Evolutionary conservation across 2,888 invertebrate species (phyloP).

Genomic region (Athalia rosae): DNA sequence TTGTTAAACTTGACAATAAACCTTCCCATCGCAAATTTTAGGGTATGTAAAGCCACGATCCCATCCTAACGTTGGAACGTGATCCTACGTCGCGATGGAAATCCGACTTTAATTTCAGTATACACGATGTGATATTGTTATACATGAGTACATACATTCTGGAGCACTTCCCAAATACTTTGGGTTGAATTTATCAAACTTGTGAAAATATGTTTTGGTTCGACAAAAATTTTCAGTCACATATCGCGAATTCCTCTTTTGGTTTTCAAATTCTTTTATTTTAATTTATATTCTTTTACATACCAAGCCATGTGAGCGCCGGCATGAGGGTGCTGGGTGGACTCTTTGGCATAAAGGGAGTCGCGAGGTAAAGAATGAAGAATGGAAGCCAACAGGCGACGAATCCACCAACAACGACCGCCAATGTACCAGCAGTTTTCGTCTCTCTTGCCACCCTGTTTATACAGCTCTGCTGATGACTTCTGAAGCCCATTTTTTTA

Average conservation of each 20-base stretch:
- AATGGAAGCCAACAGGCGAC: slow-evolving; percentile 93
- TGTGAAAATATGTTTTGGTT: too few species aligned
- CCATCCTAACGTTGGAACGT: too few species aligned
- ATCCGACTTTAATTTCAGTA: too few species aligned
- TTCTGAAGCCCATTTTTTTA: slow-evolving; percentile 57
- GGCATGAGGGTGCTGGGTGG: slow-evolving; percentile 77
- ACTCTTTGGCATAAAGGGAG: slow-evolving; percentile 83
- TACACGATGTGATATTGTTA: too few species aligned
- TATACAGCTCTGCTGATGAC: slow-evolving; percentile 67
- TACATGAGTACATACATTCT: too few species aligned
- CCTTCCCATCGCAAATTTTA: background rate
- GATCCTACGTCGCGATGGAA: too few species aligned
- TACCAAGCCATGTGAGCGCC: slow-evolving; percentile 87
- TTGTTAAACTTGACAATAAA: background rate
- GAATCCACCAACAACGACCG: slow-evolving; percentile 91
- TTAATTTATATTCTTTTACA: slow-evolving; percentile 44
- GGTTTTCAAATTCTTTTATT: too few species aligned
- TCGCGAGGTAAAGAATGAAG: slow-evolving; percentile 87
- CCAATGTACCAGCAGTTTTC: slow-evolving; percentile 91
- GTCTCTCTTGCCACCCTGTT: slow-evolving; percentile 81
- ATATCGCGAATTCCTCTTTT: too few species aligned
- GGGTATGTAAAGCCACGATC: background rate
- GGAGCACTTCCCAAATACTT: too few species aligned
- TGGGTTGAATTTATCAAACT: too few species aligned
- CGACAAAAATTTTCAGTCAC: background rate